A percentile compares a stretch with the other conserved stretches of the same genome.
phyloP scores from a whole-genome alignment of 2,797 vertebrate species.

The Anas acuta region DNA sequence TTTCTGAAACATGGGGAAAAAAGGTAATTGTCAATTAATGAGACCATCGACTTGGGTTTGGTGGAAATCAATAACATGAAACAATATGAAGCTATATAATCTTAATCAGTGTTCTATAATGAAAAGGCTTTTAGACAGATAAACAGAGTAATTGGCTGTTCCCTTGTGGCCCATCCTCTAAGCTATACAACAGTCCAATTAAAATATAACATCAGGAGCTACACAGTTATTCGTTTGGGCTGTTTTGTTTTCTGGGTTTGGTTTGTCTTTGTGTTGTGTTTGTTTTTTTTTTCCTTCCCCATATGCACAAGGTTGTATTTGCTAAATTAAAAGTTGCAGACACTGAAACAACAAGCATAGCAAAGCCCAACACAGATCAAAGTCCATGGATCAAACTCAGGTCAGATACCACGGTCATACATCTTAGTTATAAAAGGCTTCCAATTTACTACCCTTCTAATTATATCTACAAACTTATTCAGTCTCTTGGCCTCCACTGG shows the following conservation, averaged over 20 bases:
- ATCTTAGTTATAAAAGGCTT: constrained; percentile 5
- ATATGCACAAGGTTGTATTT: constrained; percentile 53
- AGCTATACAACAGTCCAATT: constrained; percentile 73
- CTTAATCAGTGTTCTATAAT: constrained; percentile 71
- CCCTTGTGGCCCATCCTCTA: constrained; percentile 62
- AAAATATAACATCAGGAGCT: constrained; percentile 71
- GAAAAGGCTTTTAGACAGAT: constrained; percentile 68
- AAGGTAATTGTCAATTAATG: constrained; percentile 83
- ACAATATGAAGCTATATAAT: constrained; percentile 72
- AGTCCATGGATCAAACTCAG: constrained; percentile 12
- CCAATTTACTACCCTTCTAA: not conserved
- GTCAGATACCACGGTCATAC: not conserved
- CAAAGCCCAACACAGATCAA: constrained; percentile 47
- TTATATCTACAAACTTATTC: not conserved
- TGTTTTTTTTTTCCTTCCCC: not conserved
- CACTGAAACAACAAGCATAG: not conserved
- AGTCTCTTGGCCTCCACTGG: not conserved
- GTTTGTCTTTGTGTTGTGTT: not conserved
- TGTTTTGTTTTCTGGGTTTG: not conserved
- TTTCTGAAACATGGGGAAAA: constrained; percentile 74
- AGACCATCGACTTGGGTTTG: constrained; percentile 67
- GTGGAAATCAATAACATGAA: constrained; percentile 77
- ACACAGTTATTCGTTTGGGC: constrained; percentile 63
- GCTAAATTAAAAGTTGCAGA: constrained; percentile 70
- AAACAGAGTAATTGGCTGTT: constrained; percentile 75